Conservation (phyloP, 2,888 invertebrate genomes). For the Aricia artaxerxes region DNA sequence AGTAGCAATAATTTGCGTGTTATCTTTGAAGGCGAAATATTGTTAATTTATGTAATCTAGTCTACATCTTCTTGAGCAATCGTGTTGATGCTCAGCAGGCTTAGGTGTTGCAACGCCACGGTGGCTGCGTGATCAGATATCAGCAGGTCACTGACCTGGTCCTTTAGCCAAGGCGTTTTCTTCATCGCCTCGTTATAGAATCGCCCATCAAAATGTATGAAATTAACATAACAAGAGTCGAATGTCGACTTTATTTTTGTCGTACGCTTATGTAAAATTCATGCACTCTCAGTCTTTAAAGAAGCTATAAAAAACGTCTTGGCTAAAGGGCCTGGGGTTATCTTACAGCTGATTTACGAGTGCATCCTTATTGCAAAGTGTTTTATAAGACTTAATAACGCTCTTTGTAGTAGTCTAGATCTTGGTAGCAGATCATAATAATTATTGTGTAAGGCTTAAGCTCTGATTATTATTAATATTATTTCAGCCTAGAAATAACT, state of each 20-base stretch:
- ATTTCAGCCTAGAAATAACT: not conserved
- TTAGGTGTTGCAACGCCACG: not conserved
- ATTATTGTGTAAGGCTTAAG: not conserved
- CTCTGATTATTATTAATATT: not conserved
- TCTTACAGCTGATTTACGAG: not conserved
- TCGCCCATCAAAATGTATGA: too few relatives aligned
- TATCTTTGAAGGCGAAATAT: constrained; percentile 1
- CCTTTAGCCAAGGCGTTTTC: not conserved
- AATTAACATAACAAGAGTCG: too few relatives aligned
- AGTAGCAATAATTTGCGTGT: not conserved
- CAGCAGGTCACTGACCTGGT: not conserved
- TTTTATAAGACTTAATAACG: not conserved
- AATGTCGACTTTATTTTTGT: not conserved
- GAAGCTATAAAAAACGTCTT: too few relatives aligned
- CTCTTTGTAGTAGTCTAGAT: not conserved
- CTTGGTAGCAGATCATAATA: not conserved
- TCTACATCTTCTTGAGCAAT: constrained; percentile 11
- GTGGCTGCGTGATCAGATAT: not conserved
- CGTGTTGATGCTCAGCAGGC: not conserved
- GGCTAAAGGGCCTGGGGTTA: not conserved
- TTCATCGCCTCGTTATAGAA: too few relatives aligned
- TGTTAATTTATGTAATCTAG: not conserved
- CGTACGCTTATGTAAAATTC: not conserved
- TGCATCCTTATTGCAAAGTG: not conserved
- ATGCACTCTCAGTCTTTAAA: not conserved